Evolutionary conservation across 2,113 vertebrate genomes (phyloP), one percentile per base, ranked within the genome.

Genomic region (Phainopepla nitens): DNA sequence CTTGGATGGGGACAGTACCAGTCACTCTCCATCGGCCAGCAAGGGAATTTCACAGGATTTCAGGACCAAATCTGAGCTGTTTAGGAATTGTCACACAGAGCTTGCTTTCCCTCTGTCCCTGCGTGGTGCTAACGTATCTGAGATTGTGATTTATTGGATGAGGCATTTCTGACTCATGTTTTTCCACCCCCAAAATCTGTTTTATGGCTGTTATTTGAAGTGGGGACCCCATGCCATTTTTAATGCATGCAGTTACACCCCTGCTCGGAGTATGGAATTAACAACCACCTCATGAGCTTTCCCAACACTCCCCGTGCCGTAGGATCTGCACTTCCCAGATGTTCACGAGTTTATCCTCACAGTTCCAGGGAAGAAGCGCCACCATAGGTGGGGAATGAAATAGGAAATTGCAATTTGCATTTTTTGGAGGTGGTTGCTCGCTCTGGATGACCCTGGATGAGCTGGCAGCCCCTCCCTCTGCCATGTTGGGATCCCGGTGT

Each of bases 281-380:
- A 47, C 39, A 77, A 39, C 36, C 71, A 83, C 78, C 79, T 90
- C 75, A 4, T 35, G 79, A 92, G 86, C 82, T 62, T 88, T 86
- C 0, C 1, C 57, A 23, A 13, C 14, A 27, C 82, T 61, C 62
- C 90, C 86, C 1, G 8, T 93, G 82, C 66, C 5, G 18, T 42
- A 68, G 87, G 66, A 35, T 80, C 94, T 83, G 62, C 42, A 7
- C 50, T 93, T 92, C 92, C 73, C 94, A 92, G 88, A 82, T 91
- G 65, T 79, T 85, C 69, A 71, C 35, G 84, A 82, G 73, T 89
- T 96, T 83, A 82, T 82, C 66, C 70, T 91, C 78, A 11, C 78
- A 79, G 84, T 94, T 76, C 77, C 44, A 56, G 61, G 56, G 28
- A 79, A n/a, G 47, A 68, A 84, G n/a, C 58, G 56, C 81, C 17